These are phyloP conservation scores for Parazoanthus darwini DNA, from an alignment of 92 coral and sea anemone species.

Conservation along the genomic window DNA sequence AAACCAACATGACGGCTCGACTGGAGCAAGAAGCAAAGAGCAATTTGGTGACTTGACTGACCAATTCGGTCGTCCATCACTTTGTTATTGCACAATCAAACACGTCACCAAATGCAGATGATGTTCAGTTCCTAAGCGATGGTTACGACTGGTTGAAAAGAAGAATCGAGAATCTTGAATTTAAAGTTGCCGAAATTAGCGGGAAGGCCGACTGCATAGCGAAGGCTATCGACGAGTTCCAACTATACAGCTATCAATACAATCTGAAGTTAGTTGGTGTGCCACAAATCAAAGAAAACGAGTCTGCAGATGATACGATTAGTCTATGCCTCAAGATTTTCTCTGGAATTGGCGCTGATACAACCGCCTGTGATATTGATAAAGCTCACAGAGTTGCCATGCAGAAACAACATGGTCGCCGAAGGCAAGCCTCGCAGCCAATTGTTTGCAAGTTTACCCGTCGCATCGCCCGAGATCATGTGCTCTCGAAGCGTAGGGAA, in stretches of 20 bases:
- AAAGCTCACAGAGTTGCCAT: neutral
- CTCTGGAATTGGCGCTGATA: conserved; percentile 30
- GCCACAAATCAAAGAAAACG: neutral
- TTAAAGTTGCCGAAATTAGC: neutral
- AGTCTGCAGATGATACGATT: neutral
- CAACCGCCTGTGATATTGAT: conserved; percentile 13
- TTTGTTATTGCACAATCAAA: neutral
- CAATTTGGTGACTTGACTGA: too few species aligned
- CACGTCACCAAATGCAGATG: neutral
- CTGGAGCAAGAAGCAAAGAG: too few species aligned
- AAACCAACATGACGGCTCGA: too few species aligned
- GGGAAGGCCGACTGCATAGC: neutral
- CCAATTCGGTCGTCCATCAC: neutral
- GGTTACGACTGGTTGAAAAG: neutral
- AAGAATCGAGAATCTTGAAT: neutral
- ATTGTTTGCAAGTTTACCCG: conserved; percentile 42
- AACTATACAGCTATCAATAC: too few species aligned
- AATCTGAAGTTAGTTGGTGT: conserved; percentile 27
- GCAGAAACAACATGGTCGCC: conserved; percentile 30
- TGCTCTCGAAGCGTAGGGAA: conserved; percentile 16
- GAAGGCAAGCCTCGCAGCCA: conserved; percentile 15
- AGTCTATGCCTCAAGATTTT: conserved; percentile 9
- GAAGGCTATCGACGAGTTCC: conserved; percentile 4
- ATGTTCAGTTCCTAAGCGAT: conserved; percentile 1
- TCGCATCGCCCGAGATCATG: conserved; percentile 24